Evolutionary conservation across 2,113 vertebrate species (phyloP), one percentile per base, ranked within the genome.

Genomic region (Calidris pugnax): DNA sequence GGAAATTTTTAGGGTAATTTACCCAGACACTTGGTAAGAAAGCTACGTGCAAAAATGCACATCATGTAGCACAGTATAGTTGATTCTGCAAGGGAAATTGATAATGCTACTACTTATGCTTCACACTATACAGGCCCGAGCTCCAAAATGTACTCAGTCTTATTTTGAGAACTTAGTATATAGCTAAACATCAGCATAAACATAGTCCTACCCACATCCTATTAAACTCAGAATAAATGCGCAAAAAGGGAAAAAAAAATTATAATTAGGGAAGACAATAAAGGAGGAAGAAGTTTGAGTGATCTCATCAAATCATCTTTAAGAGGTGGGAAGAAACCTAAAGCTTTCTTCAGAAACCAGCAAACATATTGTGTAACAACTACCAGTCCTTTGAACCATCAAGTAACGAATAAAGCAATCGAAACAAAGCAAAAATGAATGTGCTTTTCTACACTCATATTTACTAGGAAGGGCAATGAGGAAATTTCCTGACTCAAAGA

Each of bases 401-500:
- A 78, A 43, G 14, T 64, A 82, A 87, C 30, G 43, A 90, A 87
- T 20, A 89, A 79, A 92, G 32, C 11, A 85, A 95, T 41, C 48
- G 84, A 86, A 87, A 9, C 3, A 59, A 79, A 7, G n/a, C 20
- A 94, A 89, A 83, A 91, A 55, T 22, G 30, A 77, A 71, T n/a
- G 21, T 33, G 35, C 2, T 6, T 88, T 95, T 95, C 41, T 47
- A 53, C 5, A 14, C 3, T n/a, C 22, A 33, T 71, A 33, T 91
- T 87, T 89, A 21, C 14, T 77, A 30, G 1, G 4, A 71, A 93
- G 28, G 26, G 12, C 43, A 87, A 79, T 68, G 43, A 76, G 19
- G 59, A 97, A 91, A 76, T 89, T 90, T 96, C 85, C 43, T 91
- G 48, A 93, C 71, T 67, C 76, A 93, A 75, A 97, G 57, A 72